Base-by-base conservation (phyloP, 1,140 invertebrate species). In the Lutraria rhynchaena region DNA sequence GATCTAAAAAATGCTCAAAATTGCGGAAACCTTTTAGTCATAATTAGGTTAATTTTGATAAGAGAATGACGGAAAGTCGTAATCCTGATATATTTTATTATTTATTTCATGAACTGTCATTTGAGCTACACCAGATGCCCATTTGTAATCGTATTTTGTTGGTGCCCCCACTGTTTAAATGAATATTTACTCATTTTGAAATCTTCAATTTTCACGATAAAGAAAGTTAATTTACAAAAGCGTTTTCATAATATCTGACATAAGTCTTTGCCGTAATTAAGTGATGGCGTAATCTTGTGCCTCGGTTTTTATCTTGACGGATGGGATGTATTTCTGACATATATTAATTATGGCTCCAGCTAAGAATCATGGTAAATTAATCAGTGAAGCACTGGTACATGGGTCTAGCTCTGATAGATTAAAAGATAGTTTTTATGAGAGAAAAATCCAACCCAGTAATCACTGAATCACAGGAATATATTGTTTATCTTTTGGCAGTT, bases 41-140 rank as follows among this genome's bases (percentile, higher is more conserved):
- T 81, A 81, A 81, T 81, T 81, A 70, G 69, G 78, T 81, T 81
- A 81, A 81, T 81, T 81, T 73, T 81, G 78, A 81, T 81, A 81
- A 81, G 78, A 13, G 57, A 63, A 63, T 73, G 78, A 81, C 78
- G 60, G 41, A 65, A 73, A 60, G 78, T 65, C 70, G 60, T 74
- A 81, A 73, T 67, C 60, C 78, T 49, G 78, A 81, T 81, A 81
- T 73, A 46, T 65, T 73, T 61, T 73, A 61, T 81, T 81, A 81
- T 81, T 81, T 81, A 81, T 55, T 44, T 24, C 24, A 35, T 24
- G 33, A 63, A 51, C 69, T 74, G 78, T 81, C 78, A 81, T 65
- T 51, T 81, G 78, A 81, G 37, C 37, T 27, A 58, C 35, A 55
- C 35, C 78, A 81, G 67, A 81, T 81, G 78, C 78, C 70, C 33